A percentile compares a stretch with the other conserved stretches of the same genome.
phyloP scores from a whole-genome alignment of 2,888 invertebrate species.

The Plagodis pulveraria region DNA sequence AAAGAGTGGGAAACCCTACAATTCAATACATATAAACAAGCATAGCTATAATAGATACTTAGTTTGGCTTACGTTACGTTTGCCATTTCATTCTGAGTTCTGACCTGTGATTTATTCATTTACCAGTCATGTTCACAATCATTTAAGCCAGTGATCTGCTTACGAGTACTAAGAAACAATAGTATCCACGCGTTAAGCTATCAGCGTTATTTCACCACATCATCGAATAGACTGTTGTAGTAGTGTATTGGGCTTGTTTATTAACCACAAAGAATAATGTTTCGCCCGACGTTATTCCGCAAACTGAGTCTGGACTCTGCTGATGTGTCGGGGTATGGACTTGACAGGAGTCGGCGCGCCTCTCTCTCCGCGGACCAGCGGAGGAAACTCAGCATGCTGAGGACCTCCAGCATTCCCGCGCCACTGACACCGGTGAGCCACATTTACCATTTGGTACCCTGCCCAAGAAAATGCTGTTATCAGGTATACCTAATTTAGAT shows the following conservation, averaged over 20 bases:
- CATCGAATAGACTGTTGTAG: constrained; percentile 2
- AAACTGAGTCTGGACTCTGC: constrained; percentile 67
- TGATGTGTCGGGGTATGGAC: constrained; percentile 63
- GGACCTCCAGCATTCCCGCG: constrained; percentile 69
- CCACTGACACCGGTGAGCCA: constrained; percentile 82
- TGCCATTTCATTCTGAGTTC: background rate
- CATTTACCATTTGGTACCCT: constrained; percentile 84
- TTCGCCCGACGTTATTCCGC: constrained; percentile 70
- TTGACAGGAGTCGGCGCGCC: constrained; percentile 78
- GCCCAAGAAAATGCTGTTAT: constrained; percentile 81
- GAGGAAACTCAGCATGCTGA: constrained; percentile 71
- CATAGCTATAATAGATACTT: no score
- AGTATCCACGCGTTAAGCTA: background rate
- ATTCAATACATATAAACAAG: background rate
- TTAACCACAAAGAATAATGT: constrained; percentile 51
- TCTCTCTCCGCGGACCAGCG: constrained; percentile 77
- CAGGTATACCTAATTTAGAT: constrained; percentile 64
- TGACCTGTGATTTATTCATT: background rate
- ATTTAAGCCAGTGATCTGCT: constrained; percentile 1
- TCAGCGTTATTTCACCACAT: background rate
- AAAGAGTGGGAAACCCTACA: no score
- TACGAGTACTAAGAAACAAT: background rate
- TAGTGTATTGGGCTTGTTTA: constrained; percentile 20
- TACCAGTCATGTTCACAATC: background rate
- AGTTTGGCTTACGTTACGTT: background rate